phyloP scores from a whole-genome alignment of 2,113 vertebrate species.

The Podiceps cristatus region DNA sequence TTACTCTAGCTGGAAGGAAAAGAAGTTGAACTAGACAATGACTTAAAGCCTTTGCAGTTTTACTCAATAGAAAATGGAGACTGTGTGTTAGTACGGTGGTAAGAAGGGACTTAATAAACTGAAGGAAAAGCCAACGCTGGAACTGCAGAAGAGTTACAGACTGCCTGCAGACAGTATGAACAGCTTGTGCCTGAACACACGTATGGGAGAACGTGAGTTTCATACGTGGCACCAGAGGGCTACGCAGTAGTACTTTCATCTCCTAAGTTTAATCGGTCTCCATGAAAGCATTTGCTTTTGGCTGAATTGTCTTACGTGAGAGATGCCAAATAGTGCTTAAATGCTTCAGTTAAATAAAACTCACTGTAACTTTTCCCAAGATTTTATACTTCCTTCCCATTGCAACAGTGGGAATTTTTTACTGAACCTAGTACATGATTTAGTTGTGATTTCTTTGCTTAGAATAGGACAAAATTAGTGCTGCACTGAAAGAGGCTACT shows the following conservation, averaged over 20 bases:
- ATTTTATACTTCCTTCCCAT: background rate
- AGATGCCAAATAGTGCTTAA: background rate
- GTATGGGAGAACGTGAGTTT: background rate
- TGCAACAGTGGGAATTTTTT: background rate
- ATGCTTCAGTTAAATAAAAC: constrained; percentile 23
- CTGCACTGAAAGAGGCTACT: background rate
- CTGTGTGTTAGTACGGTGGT: constrained; percentile 89
- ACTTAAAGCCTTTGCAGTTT: constrained; percentile 90
- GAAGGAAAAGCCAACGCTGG: background rate
- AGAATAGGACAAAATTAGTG: background rate
- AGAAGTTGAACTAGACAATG: constrained; percentile 90
- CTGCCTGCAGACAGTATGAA: background rate
- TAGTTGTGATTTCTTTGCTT: background rate
- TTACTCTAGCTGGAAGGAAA: constrained; percentile 81
- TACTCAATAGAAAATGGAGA: constrained; percentile 93
- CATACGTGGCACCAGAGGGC: background rate
- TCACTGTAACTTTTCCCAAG: background rate
- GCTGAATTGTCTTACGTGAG: background rate
- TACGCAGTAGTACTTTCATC: background rate
- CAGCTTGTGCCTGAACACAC: background rate
- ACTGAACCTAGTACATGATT: rapidly evolving
- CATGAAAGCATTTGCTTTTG: background rate
- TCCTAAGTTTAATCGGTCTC: background rate
- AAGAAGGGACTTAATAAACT: background rate
- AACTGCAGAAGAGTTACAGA: background rate